Conservation (phyloP, 2,113 vertebrate species). For the Conger conger region DNA sequence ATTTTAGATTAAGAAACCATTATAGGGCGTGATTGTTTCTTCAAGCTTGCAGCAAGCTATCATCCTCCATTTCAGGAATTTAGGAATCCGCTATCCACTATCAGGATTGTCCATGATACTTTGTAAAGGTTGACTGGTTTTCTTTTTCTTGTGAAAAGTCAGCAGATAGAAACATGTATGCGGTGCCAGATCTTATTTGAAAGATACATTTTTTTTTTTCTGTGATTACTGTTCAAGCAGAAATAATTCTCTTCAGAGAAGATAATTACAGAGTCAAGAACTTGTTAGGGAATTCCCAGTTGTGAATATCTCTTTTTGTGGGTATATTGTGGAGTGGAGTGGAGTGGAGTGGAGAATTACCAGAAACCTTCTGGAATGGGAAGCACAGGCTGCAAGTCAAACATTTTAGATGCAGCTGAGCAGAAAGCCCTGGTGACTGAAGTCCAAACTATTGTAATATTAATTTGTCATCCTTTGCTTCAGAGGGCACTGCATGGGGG, state of each 20-base stretch:
- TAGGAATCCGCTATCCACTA: no score
- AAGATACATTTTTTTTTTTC: neutral
- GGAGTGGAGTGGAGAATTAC: conserved; percentile 47
- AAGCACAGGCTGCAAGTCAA: conserved; percentile 51
- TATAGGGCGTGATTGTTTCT: no score
- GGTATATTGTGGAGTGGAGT: no score
- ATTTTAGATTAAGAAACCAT: no score
- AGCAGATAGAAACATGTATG: neutral
- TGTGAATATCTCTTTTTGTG: conserved; percentile 26
- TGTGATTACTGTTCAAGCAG: conserved; percentile 34
- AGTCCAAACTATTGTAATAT: no score
- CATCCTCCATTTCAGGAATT: no score
- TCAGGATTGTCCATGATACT: no score
- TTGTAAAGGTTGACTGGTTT: neutral
- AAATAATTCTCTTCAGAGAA: conserved; percentile 42
- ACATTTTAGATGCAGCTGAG: conserved; percentile 39
- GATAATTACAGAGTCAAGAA: conserved; percentile 45
- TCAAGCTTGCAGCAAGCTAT: no score
- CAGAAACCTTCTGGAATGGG: conserved; percentile 47
- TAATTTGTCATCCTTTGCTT: no score
- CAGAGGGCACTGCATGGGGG: no score
- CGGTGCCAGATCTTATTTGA: conserved; percentile 1
- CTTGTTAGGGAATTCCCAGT: conserved; percentile 33
- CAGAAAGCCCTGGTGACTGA: neutral
- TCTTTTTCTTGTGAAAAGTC: neutral